Evolutionary conservation across 2,797 vertebrate species (phyloP), one percentile per base, ranked within the genome.

Genomic region (Cetoscarus ocellatus): DNA sequence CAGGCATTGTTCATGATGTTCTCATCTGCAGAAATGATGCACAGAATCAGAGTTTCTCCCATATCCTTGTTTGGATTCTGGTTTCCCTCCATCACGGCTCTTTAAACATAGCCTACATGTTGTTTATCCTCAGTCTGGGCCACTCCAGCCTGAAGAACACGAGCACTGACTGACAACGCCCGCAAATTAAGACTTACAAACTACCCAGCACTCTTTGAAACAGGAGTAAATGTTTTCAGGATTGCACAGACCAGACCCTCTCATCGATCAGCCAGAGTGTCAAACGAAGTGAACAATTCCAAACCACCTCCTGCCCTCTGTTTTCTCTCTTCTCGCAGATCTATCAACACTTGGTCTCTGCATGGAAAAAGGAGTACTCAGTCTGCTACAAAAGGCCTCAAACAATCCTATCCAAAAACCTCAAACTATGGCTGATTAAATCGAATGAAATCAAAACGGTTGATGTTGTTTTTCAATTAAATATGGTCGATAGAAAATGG

Each of bases 111-210:
- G 66, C 38, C 52, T 43, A 19, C 62, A 38, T 61, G 75, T 73
- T 91, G 84, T 91, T 93, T 89, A 81, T 73, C 55, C 53, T 77
- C 48, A 0, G 27, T 68, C 80, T 67, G 72, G 67, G 67, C 67
- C 40, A 80, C 77, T 75, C 58, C 67, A 83, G 69, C 50, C 61
- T 42, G 60, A 70, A 57, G 64, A 77, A 68, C 75, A 40, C 59
- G 60, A 64, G 62, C 83, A 76, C 13, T 79, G 86, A 87, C 79
- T 88, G 87, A 91, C 90, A 84, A 57, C 60, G 38, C 61, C 74
- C 73, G 72, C 62, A 85, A 93, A 90, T 92, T 75, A 92, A 91
- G 82, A 86, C 71, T 57, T 70, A 80, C 82, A 86, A 83, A 88
- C 63, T 63, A 60, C 72, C 79, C 61, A 55, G 67, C 74, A 49